These are phyloP conservation scores for Amazona ochrocephala DNA, from an alignment of 2,797 vertebrate species.

Conservation along the genomic window DNA sequence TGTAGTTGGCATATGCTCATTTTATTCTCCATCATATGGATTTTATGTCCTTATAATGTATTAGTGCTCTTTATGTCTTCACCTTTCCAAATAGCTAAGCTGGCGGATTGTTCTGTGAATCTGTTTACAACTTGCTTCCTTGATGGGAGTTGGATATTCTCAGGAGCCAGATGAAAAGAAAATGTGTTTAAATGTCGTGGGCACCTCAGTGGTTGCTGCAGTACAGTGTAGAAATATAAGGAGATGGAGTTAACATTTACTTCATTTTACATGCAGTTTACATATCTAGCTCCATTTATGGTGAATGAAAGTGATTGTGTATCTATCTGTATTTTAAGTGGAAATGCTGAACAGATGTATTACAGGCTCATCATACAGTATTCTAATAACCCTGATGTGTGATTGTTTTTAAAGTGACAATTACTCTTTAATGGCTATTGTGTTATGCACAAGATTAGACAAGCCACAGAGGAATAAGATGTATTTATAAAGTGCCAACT, in stretches of 20 bases:
- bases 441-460: neutral
- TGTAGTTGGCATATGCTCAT: neutral
- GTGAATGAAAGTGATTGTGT: neutral
- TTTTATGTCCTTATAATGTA: conserved; percentile 10
- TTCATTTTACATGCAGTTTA: neutral
- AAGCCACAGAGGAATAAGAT: neutral
- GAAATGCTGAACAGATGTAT: neutral
- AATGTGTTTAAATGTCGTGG: neutral
- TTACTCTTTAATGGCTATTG: neutral
- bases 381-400: neutral
- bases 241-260: neutral
- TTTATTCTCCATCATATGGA: neutral
- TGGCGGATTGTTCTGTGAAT: neutral
- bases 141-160: neutral
- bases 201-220: neutral
- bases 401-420: neutral
- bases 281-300: neutral
- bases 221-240: neutral
- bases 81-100: neutral
- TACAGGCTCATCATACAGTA: neutral
- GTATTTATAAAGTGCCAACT: neutral
- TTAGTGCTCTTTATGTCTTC: neutral
- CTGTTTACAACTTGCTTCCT: conserved; percentile 3
- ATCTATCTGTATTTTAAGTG: neutral
- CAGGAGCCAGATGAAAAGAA: neutral